Conservation (phyloP, 2,888 invertebrate genomes). For the Macroteleia sp. region DNA sequence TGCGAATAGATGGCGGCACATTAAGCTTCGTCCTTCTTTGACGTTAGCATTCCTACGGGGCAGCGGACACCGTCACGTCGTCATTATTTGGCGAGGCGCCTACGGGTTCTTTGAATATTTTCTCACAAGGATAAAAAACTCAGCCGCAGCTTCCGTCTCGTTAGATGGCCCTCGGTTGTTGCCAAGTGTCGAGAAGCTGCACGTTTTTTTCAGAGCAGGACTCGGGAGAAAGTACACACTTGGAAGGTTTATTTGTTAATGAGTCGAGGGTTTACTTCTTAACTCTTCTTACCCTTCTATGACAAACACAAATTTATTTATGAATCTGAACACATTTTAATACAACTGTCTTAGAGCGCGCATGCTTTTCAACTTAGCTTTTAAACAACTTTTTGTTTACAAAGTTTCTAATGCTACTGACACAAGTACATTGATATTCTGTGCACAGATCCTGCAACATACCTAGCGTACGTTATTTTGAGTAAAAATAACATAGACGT, state of each 20-base stretch:
- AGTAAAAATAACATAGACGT: too few relatives aligned
- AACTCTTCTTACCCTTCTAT: neutral
- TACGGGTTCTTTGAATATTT: slow-evolving; percentile 65
- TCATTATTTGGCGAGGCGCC: slow-evolving; percentile 57
- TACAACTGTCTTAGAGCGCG: too few relatives aligned
- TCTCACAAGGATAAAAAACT: slow-evolving; percentile 55
- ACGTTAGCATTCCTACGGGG: slow-evolving; percentile 43
- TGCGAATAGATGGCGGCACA: slow-evolving; percentile 42
- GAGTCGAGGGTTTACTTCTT: slow-evolving; percentile 39
- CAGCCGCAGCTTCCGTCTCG: slow-evolving; percentile 64
- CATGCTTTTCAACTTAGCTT: too few relatives aligned
- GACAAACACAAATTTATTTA: slow-evolving; percentile 2
- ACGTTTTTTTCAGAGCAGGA: slow-evolving; percentile 19
- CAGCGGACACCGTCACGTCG: slow-evolving; percentile 38
- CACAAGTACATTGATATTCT: too few relatives aligned
- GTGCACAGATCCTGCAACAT: too few relatives aligned
- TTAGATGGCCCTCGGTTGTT: slow-evolving; percentile 59
- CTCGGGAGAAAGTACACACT: slow-evolving; percentile 25
- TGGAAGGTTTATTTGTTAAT: slow-evolving; percentile 56
- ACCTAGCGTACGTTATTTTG: too few relatives aligned
- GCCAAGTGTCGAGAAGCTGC: slow-evolving; percentile 43
- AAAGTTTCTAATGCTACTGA: too few relatives aligned
- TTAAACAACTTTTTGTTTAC: too few relatives aligned
- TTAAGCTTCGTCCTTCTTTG: slow-evolving; percentile 27
- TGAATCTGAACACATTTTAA: neutral